phyloP scores from a whole-genome alignment of 2,113 vertebrate species.

The Otocyon megalotis region DNA sequence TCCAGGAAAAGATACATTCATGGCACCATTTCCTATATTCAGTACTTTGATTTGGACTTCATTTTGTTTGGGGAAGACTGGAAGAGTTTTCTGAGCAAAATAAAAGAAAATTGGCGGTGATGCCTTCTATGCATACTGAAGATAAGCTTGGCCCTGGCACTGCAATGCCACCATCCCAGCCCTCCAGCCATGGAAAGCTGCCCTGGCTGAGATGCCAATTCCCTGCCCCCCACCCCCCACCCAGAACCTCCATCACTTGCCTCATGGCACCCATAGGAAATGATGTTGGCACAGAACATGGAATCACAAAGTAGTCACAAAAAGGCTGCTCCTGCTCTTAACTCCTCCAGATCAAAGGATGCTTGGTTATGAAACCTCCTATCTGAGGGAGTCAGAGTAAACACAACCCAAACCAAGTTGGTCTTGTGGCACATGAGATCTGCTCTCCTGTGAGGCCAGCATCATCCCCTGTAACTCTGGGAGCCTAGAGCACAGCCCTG shows the following conservation, averaged over 20 bases:
- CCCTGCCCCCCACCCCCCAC: too few relatives aligned
- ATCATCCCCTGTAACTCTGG: too few relatives aligned
- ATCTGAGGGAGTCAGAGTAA: background rate
- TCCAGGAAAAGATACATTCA: conserved; percentile 49
- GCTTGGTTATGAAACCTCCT: background rate
- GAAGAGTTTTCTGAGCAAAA: conserved; percentile 91
- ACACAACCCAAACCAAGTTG: background rate
- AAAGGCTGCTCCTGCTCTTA: background rate
- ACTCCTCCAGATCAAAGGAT: background rate
- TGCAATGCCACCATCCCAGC: too few relatives aligned
- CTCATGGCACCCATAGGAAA: background rate
- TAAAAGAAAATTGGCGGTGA: background rate
- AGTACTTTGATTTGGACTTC: conserved; percentile 92
- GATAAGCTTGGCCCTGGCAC: fast-evolving
- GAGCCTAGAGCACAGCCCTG: background rate
- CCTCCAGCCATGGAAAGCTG: background rate
- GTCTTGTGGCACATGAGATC: background rate
- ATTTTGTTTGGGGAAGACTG: conserved; percentile 88
- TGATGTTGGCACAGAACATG: background rate
- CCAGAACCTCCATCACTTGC: too few relatives aligned
- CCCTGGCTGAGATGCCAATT: background rate
- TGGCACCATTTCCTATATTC: conserved; percentile 84
- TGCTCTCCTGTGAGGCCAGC: fast-evolving
- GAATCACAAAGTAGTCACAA: background rate
- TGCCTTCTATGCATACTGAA: background rate